Evolutionary conservation across 2,888 invertebrate genomes (phyloP), one percentile per base, ranked within the genome.

Genomic region (Tetropium fuscum): DNA sequence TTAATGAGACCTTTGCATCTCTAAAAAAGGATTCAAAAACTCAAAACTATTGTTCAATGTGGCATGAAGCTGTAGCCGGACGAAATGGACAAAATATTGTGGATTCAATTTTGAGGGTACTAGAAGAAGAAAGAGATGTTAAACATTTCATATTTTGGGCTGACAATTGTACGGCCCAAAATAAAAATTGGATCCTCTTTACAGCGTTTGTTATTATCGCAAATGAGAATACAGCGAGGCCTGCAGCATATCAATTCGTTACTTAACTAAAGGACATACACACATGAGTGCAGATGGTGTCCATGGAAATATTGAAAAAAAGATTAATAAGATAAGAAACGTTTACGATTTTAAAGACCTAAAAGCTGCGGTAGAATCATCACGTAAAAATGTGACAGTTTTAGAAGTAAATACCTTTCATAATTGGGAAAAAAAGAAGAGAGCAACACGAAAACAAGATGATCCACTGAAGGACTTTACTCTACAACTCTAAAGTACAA

Each of bases 21-120:
- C 22, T 60, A 11, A 58, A 53, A 20, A 57, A 16, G 16, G 32
- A 45, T 30, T n/a, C n/a, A 16, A 13, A 8, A 7, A 27, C 43
- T 30, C 43, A 47, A 40, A 55, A 48, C 30, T 45, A 45, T 43
- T 48, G 49, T 58, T 45, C 41, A 34, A 2, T 58, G 7, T 64
- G 61, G 58, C 58, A 64, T 32, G 58, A 64, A 38, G 61, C 61
- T n/a, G 3, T 58, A 45, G 27, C 7, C 15, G 61, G 58, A 1
- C 45, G 58, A 18, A 55, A 58, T 22, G 58, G 43, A 25, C 22
- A 58, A 8, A 36, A 44, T 54, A 41, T 62, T 30, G 54, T 55
- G 6, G 53, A 58, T 34, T 34, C 60, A 11, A 49, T 64, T 38
- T 22, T 61, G 13, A 16, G 16, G 10, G 48, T 55, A 8, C 16